A percentile compares a stretch with the other conserved stretches of the same genome.
These are phyloP conservation scores for Neodon shergylaensis DNA, from an alignment of 2,113 vertebrate species.

Conservation along the genomic window DNA sequence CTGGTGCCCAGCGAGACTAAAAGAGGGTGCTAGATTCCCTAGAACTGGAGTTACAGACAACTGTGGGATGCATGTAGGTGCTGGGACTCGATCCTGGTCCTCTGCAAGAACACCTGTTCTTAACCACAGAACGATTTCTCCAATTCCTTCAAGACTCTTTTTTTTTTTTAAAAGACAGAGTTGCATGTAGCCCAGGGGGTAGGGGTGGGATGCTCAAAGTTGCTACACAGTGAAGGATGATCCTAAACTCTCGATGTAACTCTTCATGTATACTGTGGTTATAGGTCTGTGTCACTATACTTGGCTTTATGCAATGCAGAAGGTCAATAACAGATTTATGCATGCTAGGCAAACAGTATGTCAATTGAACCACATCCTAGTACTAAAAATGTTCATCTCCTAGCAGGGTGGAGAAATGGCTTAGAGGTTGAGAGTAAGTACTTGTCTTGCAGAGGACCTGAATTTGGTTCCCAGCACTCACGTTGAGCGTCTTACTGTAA, in stretches of 20 bases:
- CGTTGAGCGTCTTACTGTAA: neutral
- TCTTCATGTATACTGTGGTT: neutral
- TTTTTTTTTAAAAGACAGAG: neutral
- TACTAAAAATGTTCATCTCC: neutral
- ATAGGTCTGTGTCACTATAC: neutral
- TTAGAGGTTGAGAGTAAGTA: neutral
- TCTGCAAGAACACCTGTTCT: neutral
- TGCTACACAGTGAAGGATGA: neutral
- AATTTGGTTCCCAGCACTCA: neutral
- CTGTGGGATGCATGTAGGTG: neutral
- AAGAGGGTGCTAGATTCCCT: neutral
- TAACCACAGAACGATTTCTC: neutral
- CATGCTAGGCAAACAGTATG: neutral
- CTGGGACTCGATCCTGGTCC: neutral
- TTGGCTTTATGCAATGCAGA: neutral
- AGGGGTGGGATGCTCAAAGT: neutral
- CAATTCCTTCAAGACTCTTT: neutral
- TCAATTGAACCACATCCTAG: neutral
- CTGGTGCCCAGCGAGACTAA: neutral
- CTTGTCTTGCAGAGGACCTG: neutral
- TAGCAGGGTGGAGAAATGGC: neutral
- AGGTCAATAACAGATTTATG: neutral
- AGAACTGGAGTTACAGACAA: neutral
- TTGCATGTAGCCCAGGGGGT: neutral
- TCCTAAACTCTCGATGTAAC: neutral